A percentile compares a stretch with the other conserved stretches of the same genome.
phyloP scores from a whole-genome alignment of 2,797 vertebrate genomes.

The Tauraco hartlaubi region DNA sequence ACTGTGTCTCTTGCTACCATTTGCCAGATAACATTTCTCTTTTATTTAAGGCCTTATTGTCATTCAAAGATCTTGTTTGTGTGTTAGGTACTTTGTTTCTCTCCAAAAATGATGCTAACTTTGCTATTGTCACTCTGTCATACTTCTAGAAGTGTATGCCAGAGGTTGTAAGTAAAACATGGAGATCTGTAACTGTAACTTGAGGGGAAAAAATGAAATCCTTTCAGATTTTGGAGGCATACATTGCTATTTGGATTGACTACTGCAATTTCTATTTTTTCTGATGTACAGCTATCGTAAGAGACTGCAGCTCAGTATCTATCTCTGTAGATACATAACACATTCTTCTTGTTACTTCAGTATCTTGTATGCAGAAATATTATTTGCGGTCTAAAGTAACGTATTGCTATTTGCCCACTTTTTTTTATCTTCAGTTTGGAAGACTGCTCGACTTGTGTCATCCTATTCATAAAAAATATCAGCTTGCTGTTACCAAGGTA shows the following conservation, averaged over 20 bases:
- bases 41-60: neutral
- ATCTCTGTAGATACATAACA: neutral
- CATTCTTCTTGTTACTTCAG: neutral
- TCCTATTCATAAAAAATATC: constrained; percentile 96
- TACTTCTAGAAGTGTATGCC: neutral
- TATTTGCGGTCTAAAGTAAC: neutral
- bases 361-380: neutral
- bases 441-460: constrained; percentile 92
- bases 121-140: neutral
- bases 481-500: constrained; percentile 93
- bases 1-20: neutral
- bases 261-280: neutral
- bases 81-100: neutral
- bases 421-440: constrained; percentile 85
- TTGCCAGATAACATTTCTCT: neutral
- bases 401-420: neutral
- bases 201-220: neutral
- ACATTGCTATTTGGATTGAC: neutral
- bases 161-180: neutral
- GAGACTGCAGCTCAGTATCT: neutral
- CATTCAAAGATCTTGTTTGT: neutral
- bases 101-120: neutral
- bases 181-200: neutral
- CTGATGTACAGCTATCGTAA: neutral
- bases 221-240: neutral